Evolutionary conservation across 2,797 vertebrate genomes (phyloP).

Genomic region (Anguilla pacifica): DNA sequence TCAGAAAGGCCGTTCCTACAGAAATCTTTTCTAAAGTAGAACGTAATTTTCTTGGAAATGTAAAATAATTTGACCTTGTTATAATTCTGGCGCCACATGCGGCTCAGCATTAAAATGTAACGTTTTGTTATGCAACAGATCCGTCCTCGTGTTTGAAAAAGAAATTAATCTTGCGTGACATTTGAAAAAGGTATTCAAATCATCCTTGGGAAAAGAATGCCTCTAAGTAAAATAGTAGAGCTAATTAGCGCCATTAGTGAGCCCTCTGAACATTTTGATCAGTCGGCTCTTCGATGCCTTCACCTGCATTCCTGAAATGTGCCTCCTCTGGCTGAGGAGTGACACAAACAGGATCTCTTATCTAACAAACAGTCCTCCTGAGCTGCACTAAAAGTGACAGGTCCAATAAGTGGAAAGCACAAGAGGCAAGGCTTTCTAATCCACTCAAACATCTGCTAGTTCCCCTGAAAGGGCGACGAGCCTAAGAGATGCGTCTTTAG

Average conservation of each 20-base stretch:
- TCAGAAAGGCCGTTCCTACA: background rate
- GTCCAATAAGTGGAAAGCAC: slow-evolving; percentile 34
- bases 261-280: slow-evolving; percentile 21
- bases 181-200: slow-evolving; percentile 8
- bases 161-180: slow-evolving; percentile 23
- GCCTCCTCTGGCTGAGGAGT: slow-evolving; percentile 24
- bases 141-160: slow-evolving; percentile 12
- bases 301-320: slow-evolving; percentile 29
- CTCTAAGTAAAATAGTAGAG: slow-evolving; percentile 1
- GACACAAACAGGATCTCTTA: slow-evolving; percentile 28
- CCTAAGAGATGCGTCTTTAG: slow-evolving; percentile 34
- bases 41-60: background rate
- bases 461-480: slow-evolving; percentile 23
- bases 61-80: background rate
- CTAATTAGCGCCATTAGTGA: slow-evolving; percentile 24
- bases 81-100: background rate
- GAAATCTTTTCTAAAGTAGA: background rate
- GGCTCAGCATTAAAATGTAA: background rate
- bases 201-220: slow-evolving; percentile 2
- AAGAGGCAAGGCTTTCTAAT: slow-evolving; percentile 36
- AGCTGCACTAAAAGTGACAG: slow-evolving; percentile 34
- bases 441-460: slow-evolving; percentile 46
- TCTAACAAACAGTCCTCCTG: slow-evolving; percentile 24
- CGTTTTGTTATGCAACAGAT: background rate
- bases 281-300: slow-evolving; percentile 21